phyloP scores from a whole-genome alignment of 2,888 invertebrate species.

The Embidobia sp. region DNA sequence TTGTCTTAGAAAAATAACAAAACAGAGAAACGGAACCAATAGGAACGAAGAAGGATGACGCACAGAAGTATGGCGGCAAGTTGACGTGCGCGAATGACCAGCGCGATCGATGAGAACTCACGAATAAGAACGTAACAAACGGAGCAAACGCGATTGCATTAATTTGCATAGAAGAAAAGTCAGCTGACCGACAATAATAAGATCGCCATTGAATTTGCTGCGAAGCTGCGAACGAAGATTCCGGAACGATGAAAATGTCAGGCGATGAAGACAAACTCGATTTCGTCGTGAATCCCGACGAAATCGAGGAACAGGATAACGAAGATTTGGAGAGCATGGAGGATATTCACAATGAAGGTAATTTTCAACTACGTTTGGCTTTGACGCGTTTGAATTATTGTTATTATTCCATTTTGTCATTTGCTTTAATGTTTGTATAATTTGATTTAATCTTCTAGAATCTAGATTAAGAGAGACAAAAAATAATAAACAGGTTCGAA shows the following conservation, averaged over 20 bases:
- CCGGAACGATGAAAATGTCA: slow-evolving; percentile 60
- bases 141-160: background rate
- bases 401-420: too few species aligned
- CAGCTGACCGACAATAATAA: slow-evolving; percentile 52
- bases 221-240: background rate
- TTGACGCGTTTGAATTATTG: background rate
- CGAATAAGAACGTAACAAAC: background rate
- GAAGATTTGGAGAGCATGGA: slow-evolving; percentile 47
- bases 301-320: slow-evolving; percentile 31
- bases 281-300: slow-evolving; percentile 55
- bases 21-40: too few species aligned
- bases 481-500: too few species aligned
- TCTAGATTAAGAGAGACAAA: too few species aligned
- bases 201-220: slow-evolving; percentile 35
- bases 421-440: too few species aligned
- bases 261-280: slow-evolving; percentile 39
- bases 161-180: slow-evolving; percentile 23
- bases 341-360: slow-evolving; percentile 39
- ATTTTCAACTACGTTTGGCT: background rate
- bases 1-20: too few species aligned
- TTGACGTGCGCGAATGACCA: too few species aligned
- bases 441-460: too few species aligned
- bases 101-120: background rate
- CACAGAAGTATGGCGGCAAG: too few species aligned
- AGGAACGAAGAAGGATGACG: too few species aligned